phyloP scores from a whole-genome alignment of 1,140 invertebrate species.

The Tetramorium parvispinum region DNA sequence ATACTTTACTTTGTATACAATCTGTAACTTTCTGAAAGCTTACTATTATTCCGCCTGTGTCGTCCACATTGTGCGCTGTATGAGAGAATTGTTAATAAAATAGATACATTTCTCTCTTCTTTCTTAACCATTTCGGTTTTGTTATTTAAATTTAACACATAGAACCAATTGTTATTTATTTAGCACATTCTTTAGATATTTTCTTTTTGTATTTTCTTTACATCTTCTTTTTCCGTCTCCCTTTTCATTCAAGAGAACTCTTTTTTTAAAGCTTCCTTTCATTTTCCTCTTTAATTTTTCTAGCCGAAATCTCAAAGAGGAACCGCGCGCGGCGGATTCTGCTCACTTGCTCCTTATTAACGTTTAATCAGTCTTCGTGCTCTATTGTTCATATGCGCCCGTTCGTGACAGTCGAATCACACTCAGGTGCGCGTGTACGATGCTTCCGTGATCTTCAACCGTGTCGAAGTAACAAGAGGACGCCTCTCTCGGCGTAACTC shows the following conservation, averaged over 20 bases:
- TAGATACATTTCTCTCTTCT: conserved; percentile 4
- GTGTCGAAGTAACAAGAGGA: conserved; percentile 60
- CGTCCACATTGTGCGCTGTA: background rate
- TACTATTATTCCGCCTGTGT: conserved; percentile 19
- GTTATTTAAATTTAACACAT: background rate
- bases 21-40: background rate
- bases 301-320: background rate
- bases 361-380: conserved; percentile 61
- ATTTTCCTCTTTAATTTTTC: background rate
- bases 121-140: no score
- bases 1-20: conserved; percentile 9
- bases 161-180: background rate
- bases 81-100: background rate
- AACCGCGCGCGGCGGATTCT: background rate
- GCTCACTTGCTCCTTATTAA: conserved; percentile 18
- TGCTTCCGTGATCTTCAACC: conserved; percentile 32
- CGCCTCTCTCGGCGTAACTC: conserved; percentile 8
- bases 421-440: background rate
- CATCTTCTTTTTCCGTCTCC: background rate
- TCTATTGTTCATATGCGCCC: conserved; percentile 55
- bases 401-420: conserved; percentile 40
- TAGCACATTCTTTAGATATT: background rate
- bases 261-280: background rate
- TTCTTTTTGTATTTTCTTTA: background rate
- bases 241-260: background rate